These are phyloP conservation scores for Isurus oxyrinchus DNA, from an alignment of 2,113 vertebrate genomes.

Conservation along the genomic window DNA sequence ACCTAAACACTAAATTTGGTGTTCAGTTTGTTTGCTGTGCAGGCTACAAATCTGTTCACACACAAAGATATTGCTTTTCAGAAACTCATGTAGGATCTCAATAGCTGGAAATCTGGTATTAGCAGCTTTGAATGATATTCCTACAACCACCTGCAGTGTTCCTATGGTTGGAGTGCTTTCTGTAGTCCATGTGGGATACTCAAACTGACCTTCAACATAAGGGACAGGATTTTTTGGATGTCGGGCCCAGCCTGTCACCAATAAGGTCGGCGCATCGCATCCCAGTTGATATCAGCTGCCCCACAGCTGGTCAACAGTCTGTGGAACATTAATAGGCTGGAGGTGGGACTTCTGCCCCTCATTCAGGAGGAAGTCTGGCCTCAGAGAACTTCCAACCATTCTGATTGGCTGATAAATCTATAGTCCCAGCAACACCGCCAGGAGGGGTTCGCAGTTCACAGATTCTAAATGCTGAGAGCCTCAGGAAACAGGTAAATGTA, in stretches of 20 bases:
- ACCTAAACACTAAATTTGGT: too few relatives aligned
- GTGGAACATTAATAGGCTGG: not conserved
- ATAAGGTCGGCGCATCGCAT: not conserved
- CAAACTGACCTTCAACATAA: not conserved
- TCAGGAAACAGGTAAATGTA: too few relatives aligned
- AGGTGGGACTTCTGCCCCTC: not conserved
- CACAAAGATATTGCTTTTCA: not conserved
- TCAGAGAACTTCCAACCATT: not conserved
- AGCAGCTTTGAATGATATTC: not conserved
- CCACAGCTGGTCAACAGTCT: too few relatives aligned
- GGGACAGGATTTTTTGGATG: not conserved
- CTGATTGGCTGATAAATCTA: too few relatives aligned
- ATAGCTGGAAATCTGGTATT: not conserved
- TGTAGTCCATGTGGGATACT: not conserved
- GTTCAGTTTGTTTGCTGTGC: not conserved
- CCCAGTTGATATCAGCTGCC: too few relatives aligned
- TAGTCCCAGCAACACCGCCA: too few relatives aligned
- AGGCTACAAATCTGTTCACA: not conserved
- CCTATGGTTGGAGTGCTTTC: not conserved
- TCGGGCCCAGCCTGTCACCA: too few relatives aligned
- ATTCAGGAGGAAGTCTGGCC: not conserved
- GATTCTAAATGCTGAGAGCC: too few relatives aligned
- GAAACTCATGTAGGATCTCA: not conserved
- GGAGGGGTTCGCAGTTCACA: too few relatives aligned
- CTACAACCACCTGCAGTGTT: not conserved